Base-by-base conservation (phyloP, 2,113 vertebrate genomes). In the Microcebus tavaratra region DNA sequence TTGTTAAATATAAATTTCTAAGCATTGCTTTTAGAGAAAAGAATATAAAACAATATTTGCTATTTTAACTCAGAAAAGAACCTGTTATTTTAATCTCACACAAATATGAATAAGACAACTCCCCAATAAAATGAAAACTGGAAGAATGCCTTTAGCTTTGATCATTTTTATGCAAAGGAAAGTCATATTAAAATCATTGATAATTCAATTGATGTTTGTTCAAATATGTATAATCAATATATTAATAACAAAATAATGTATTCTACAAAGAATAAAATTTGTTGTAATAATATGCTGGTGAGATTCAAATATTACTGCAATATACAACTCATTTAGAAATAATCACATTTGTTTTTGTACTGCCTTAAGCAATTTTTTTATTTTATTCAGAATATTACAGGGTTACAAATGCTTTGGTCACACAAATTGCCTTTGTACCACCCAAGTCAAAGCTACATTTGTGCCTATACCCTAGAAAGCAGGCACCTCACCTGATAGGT, bases 181-280 rank as follows among this genome's bases (percentile, higher is more conserved):
- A 87, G 25, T 23, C 50, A 89, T 97, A 48, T 6, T 84, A 14
- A 95, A 98, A 96, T 93, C 1, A 90, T 3, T 36, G 18, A 67
- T 21, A 90, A 17, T 92, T 85, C 67, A 91, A 89, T n/a, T 85
- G 17, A 87, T 63, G 15, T 21, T 83, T 84, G 8, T 27, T 95
- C 96, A 98, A 97, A 96, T 94, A 97, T 93, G 97, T 95, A 96
- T 96, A 97, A 79, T 84, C 29, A 55, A 31, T 55, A 91, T 90
- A 94, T 84, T 97, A 97, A 21, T 27, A 61, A 61, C 25, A 61
- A 98, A 97, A 97, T 98, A 96, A 93, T 88, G 63, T 84, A 31
- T 94, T 87, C 3, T 31, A 59, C 84, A 91, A 96, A 96, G 63
- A 94, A 84, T 7, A 82, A 87, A 81, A 82, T 88, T 2, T 34